phyloP scores from a whole-genome alignment of 2,113 vertebrate genomes.

The Mungos mungo region DNA sequence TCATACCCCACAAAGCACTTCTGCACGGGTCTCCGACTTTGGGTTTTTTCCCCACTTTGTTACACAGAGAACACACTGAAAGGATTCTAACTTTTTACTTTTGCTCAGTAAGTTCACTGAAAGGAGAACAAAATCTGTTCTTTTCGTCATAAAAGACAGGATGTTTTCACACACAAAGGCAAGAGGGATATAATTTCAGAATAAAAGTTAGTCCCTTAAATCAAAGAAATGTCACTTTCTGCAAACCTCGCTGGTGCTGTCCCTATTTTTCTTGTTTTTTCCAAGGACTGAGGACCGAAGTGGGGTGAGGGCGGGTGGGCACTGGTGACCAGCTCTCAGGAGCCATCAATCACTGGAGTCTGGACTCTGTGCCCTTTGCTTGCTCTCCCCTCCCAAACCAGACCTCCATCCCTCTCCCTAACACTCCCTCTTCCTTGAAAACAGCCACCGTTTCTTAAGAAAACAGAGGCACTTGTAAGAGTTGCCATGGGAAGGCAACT shows the following conservation, averaged over 20 bases:
- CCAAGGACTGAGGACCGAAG: fast-evolving
- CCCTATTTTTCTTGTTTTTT: background rate
- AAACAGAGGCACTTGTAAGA: background rate
- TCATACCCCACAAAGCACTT: background rate
- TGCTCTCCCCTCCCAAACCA: too few species aligned
- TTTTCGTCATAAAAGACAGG: background rate
- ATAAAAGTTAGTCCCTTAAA: background rate
- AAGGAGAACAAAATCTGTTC: background rate
- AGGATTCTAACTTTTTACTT: background rate
- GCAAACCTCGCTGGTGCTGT: background rate
- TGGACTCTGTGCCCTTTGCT: background rate
- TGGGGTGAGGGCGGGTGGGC: background rate
- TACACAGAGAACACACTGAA: fast-evolving
- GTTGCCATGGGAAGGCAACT: too few species aligned
- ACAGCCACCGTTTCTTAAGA: background rate
- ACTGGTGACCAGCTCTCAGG: fast-evolving
- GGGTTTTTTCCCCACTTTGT: background rate
- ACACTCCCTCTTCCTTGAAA: background rate
- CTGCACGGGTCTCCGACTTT: fast-evolving
- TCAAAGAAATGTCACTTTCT: background rate
- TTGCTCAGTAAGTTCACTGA: background rate
- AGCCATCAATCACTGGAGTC: fast-evolving
- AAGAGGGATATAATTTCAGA: background rate
- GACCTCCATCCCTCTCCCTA: background rate
- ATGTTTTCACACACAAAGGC: background rate